These are phyloP conservation scores for Diorhabda sublineata DNA, from an alignment of 1,140 invertebrate species.

Conservation along the genomic window DNA sequence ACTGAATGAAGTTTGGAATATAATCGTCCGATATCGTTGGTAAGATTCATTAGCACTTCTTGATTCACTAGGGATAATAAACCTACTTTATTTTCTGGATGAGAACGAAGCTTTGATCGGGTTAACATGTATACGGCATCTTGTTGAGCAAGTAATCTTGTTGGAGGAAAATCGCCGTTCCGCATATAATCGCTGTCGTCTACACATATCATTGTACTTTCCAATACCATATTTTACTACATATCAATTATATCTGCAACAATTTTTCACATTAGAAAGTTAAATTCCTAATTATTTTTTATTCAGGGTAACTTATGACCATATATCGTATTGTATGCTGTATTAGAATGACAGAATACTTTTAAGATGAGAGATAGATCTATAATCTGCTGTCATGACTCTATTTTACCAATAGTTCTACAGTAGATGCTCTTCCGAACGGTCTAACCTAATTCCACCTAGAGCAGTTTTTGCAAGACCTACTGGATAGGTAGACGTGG, in stretches of 20 bases:
- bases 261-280: too few species aligned
- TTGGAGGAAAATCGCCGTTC: constrained; percentile 98
- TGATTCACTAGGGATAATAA: constrained; percentile 91
- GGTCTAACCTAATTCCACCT: too few species aligned
- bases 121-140: constrained; percentile 98
- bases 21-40: constrained; percentile 92
- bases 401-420: too few species aligned
- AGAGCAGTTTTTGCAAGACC: too few species aligned
- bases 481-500: too few species aligned
- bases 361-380: too few species aligned
- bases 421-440: too few species aligned
- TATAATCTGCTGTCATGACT: too few species aligned
- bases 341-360: too few species aligned
- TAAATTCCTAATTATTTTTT: too few species aligned
- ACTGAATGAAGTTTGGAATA: constrained; percentile 93
- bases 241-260: not conserved
- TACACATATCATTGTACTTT: constrained; percentile 98
- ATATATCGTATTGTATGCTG: too few species aligned
- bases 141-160: constrained; percentile 94
- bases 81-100: constrained; percentile 99
- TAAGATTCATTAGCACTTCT: constrained; percentile 93
- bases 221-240: constrained; percentile 80
- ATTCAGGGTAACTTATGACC: too few species aligned
- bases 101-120: constrained; percentile 93
- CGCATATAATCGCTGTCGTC: constrained; percentile 99